phyloP scores from a whole-genome alignment of 2,888 invertebrate genomes.

The Anthoptus insignis region DNA sequence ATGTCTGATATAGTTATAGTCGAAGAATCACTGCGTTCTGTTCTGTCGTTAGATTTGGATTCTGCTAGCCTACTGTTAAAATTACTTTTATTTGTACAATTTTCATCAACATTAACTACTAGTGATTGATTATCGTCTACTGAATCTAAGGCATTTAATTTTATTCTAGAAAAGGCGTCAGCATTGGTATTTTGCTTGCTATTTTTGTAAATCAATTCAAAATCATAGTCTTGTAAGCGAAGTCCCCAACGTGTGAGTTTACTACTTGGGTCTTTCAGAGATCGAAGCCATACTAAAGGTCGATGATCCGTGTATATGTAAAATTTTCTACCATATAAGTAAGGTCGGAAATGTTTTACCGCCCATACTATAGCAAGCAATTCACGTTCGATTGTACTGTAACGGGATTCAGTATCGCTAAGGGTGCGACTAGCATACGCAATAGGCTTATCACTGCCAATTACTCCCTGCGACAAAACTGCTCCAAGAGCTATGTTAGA shows the following conservation, averaged over 20 bases:
- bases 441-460: conserved; percentile 32
- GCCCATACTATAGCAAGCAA: conserved; percentile 36
- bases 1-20: too few relatives aligned
- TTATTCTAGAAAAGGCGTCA: conserved; percentile 40
- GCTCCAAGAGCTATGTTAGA: conserved; percentile 37
- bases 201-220: too few relatives aligned
- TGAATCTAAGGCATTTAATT: conserved; percentile 22
- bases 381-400: conserved; percentile 21
- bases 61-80: too few relatives aligned
- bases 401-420: too few relatives aligned
- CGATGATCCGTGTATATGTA: conserved; percentile 38
- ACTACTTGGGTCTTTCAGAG: conserved; percentile 38
- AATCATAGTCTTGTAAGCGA: too few relatives aligned
- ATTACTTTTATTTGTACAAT: too few relatives aligned
- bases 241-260: conserved; percentile 38
- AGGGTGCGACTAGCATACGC: too few relatives aligned
- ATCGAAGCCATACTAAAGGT: conserved; percentile 34
- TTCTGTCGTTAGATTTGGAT: too few relatives aligned
- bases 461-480: conserved; percentile 36
- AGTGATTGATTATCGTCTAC: too few relatives aligned
- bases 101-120: too few relatives aligned
- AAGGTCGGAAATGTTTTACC: conserved; percentile 48
- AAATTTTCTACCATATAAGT: conserved; percentile 55
- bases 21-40: too few relatives aligned
- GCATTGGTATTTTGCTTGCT: conserved; percentile 35